Evolutionary conservation across 2,797 vertebrate genomes (phyloP).

Genomic region (Rhinella marina): DNA sequence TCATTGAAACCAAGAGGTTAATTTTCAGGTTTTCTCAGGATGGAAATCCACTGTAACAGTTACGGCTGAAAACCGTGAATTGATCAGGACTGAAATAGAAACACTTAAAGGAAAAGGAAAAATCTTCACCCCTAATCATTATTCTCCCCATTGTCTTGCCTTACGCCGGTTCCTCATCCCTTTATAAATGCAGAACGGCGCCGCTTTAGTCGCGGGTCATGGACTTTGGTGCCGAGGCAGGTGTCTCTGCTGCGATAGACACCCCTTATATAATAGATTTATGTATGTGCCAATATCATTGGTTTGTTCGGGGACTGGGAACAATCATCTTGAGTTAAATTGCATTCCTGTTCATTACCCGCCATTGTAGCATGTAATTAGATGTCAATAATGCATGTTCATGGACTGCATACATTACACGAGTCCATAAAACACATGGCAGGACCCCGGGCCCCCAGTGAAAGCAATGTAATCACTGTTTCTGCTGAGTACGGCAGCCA

Average conservation of each 20-base stretch:
- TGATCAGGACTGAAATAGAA: not conserved
- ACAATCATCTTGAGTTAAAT: not conserved
- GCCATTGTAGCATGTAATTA: constrained; percentile 33
- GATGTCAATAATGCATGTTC: not conserved
- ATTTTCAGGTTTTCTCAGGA: not conserved
- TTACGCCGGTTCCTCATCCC: not conserved
- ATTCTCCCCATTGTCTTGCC: not conserved
- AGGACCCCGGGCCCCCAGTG: not conserved
- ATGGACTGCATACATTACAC: constrained; percentile 2
- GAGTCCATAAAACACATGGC: not conserved
- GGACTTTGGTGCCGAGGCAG: not conserved
- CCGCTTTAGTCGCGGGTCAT: not conserved
- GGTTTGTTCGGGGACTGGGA: not conserved
- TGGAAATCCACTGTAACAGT: not conserved
- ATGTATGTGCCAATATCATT: not conserved
- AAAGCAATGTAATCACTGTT: not conserved
- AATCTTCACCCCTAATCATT: not conserved
- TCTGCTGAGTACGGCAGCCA: not conserved
- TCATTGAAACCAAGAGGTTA: not conserved
- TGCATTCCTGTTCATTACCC: not conserved
- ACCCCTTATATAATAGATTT: constrained; percentile 5
- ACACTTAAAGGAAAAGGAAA: not conserved
- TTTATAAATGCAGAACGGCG: not conserved
- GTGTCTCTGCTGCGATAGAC: constrained; percentile 6
- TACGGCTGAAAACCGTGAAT: not conserved